Evolutionary conservation across 2,888 invertebrate species (phyloP).

Genomic region (Andrena chrysosceles): DNA sequence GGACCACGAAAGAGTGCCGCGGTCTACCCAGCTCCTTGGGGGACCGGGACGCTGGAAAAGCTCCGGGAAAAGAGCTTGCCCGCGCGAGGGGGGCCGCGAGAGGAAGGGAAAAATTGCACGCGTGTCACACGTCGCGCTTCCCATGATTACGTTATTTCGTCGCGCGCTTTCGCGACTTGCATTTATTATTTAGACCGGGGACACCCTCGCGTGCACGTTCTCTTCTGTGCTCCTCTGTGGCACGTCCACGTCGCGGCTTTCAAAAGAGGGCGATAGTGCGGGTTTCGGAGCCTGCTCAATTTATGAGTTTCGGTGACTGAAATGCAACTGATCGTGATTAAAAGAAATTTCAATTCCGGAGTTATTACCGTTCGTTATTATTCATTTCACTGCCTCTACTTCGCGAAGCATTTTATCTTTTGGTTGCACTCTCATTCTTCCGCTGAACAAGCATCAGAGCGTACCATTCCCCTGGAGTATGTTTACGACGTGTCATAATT

Average conservation of each 20-base stretch:
- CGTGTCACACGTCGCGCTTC: slow-evolving; percentile 77
- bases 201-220: slow-evolving; percentile 5
- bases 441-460: no score
- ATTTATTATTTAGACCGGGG: slow-evolving; percentile 78
- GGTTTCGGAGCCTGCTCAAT: no score
- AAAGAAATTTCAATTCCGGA: no score
- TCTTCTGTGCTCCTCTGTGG: not conserved
- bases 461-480: no score
- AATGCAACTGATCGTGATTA: no score
- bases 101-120: slow-evolving; percentile 63
- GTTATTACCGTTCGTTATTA: no score
- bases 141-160: slow-evolving; percentile 81
- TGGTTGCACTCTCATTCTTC: no score
- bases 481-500: no score
- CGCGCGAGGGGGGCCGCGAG: slow-evolving; percentile 50
- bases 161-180: slow-evolving; percentile 66
- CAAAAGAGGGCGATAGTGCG: no score
- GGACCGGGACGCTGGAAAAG: slow-evolving; percentile 26
- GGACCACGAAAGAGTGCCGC: slow-evolving; percentile 34
- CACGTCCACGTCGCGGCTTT: slow-evolving; percentile 28
- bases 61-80: slow-evolving; percentile 58
- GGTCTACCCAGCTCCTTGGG: slow-evolving; percentile 39
- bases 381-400: no score
- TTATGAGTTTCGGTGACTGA: no score
- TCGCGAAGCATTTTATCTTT: no score